phyloP scores from a whole-genome alignment of 2,888 invertebrate genomes.

The Volucella inanis region DNA sequence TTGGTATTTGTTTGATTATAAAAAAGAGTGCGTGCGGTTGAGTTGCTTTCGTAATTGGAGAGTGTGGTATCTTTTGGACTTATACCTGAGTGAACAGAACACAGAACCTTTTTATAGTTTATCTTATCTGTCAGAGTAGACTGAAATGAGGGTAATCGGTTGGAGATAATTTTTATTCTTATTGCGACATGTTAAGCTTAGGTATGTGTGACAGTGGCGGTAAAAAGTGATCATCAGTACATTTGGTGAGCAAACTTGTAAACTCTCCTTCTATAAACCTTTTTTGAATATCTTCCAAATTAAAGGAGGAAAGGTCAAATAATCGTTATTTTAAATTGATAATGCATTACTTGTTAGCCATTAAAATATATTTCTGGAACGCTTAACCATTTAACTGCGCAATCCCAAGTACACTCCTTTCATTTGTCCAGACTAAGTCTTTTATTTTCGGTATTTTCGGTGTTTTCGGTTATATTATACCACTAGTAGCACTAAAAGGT shows the following conservation, averaged over 20 bases:
- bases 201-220: not conserved
- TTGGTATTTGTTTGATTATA: not conserved
- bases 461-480: no score
- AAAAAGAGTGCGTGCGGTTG: constrained; percentile 7
- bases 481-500: no score
- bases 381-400: no score
- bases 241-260: not conserved
- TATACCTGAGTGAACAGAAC: constrained; percentile 17
- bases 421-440: no score
- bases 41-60: constrained; percentile 1
- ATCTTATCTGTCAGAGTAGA: constrained; percentile 55
- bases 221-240: constrained; percentile 14
- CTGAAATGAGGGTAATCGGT: constrained; percentile 36
- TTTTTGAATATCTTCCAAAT: not conserved
- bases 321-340: no score
- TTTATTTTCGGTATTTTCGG: no score
- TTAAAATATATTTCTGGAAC: no score
- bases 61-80: not conserved
- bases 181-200: constrained; percentile 30
- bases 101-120: constrained; percentile 31
- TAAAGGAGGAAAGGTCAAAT: no score
- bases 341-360: no score
- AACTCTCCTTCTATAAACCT: no score
- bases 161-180: constrained; percentile 47
- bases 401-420: no score